Evolutionary conservation across 2,113 vertebrate genomes (phyloP).

Genomic region (Proterorhinus semilunaris): DNA sequence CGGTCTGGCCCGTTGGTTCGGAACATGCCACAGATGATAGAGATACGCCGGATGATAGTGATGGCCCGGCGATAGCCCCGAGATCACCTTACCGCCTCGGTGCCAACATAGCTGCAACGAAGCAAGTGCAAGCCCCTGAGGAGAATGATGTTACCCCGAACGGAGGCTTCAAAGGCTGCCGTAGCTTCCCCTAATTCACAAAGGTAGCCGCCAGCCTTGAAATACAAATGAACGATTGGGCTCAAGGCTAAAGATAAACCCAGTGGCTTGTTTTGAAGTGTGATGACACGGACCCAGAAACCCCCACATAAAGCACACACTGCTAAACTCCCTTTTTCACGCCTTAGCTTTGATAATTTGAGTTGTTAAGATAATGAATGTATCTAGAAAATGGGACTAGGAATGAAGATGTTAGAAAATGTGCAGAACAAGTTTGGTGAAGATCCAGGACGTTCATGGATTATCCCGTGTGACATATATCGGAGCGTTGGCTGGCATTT

Average conservation of each 20-base stretch:
- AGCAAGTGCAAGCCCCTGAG: constrained; percentile 33
- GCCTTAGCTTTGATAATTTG: no score
- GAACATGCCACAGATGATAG: constrained; percentile 71
- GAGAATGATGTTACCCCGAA: constrained; percentile 36
- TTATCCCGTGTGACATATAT: no score
- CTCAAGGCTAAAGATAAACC: not conserved
- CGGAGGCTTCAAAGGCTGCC: constrained; percentile 39
- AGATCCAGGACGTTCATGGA: no score
- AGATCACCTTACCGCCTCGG: constrained; percentile 62
- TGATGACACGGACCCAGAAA: not conserved
- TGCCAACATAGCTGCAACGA: constrained; percentile 44
- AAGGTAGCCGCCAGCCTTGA: constrained; percentile 12
- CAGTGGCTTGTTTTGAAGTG: not conserved
- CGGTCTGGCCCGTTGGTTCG: constrained; percentile 44
- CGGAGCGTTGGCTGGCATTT: no score
- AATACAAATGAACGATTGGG: constrained; percentile 14
- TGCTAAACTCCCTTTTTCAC: no score
- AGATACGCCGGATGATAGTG: constrained; percentile 63
- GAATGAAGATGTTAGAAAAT: no score
- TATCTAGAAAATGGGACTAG: no score
- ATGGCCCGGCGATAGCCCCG: constrained; percentile 59
- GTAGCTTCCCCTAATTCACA: constrained; percentile 24
- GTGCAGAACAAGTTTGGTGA: no score
- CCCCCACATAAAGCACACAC: no score
- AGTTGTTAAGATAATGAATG: no score